Evolutionary conservation across 2,797 vertebrate genomes (phyloP), one percentile per base, ranked within the genome.

Genomic region (Holocentrus rufus): DNA sequence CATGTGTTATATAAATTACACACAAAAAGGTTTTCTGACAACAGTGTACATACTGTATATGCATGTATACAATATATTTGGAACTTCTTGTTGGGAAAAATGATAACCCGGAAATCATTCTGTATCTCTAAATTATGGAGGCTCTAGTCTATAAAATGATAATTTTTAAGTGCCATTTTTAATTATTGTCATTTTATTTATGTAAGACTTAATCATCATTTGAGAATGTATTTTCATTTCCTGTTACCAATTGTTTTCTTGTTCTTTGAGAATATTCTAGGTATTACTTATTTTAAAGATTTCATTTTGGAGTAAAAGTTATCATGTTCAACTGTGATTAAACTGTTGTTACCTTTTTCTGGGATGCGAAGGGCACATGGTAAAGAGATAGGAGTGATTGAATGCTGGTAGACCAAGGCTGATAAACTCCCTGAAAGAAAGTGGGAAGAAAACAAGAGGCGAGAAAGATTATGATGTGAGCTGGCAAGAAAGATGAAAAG

Each of bases 361-460:
- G 96, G 96, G 63, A 98, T 93, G 15, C 70, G 91, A 52, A 98
- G 94, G 42, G 92, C 92, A 90, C 95, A 97, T 34, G 96, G 97
- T 73, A 98, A 91, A 55, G 96, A 97, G 81, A 98, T 95, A 2
- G 96, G 96, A 23, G 93, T 96, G 71, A 97, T 96, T 60, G 96
- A 96, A 89, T 98, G 97, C 72, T 98, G 96, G 76, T 96, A 97
- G 31, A 98, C 96, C 79, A 98, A 82, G 4, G 96, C 96, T 1
- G 96, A 96, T 64, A 98, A 91, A 90, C 96, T 97, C 63, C 97
- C 96, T 98, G 80, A 62, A 22, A 73, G n/a, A 69, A 47, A 70
- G 2, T 76, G 22, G 74, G 23, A 36, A 22, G 46, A 11, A 74
- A 8, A 61, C 47, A 52, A 65, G 0, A 59, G 8, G 20, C 27